These are phyloP conservation scores for Arremon aurantiirostris DNA, from an alignment of 2,797 vertebrate genomes.

Conservation along the genomic window DNA sequence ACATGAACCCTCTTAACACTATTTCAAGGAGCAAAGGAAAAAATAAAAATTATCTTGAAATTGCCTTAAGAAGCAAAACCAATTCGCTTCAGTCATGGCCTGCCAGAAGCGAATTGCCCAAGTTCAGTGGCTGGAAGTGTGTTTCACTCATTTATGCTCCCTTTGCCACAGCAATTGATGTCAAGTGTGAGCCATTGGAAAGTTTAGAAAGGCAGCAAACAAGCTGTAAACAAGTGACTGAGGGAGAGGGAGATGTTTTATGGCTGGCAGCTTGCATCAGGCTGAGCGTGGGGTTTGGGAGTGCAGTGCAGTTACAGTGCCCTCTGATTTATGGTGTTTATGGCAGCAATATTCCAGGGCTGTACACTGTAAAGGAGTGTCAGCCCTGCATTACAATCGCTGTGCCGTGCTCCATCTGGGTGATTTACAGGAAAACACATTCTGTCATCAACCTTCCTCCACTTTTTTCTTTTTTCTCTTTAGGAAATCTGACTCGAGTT, in stretches of 20 bases:
- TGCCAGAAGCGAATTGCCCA: neutral
- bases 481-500: conserved; percentile 3
- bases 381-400: neutral
- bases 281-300: neutral
- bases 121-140: neutral
- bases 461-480: neutral
- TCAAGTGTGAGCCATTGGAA: conserved; percentile 33
- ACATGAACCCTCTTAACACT: neutral
- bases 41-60: neutral
- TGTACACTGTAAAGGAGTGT: conserved; percentile 1
- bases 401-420: neutral
- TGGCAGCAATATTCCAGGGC: conserved; percentile 31
- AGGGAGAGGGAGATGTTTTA: conserved; percentile 35
- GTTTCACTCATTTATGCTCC: neutral
- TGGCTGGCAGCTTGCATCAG: conserved; percentile 8
- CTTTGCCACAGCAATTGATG: conserved; percentile 1
- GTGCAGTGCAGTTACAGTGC: neutral
- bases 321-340: conserved; percentile 59
- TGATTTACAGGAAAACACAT: conserved; percentile 54
- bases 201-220: conserved; percentile 52
- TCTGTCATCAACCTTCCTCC: neutral
- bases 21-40: neutral
- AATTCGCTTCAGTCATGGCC: neutral
- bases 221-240: conserved; percentile 58
- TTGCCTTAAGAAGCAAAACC: neutral